Evolutionary conservation across 2,797 vertebrate species (phyloP).

Genomic region (Phrynocephalus forsythii): DNA sequence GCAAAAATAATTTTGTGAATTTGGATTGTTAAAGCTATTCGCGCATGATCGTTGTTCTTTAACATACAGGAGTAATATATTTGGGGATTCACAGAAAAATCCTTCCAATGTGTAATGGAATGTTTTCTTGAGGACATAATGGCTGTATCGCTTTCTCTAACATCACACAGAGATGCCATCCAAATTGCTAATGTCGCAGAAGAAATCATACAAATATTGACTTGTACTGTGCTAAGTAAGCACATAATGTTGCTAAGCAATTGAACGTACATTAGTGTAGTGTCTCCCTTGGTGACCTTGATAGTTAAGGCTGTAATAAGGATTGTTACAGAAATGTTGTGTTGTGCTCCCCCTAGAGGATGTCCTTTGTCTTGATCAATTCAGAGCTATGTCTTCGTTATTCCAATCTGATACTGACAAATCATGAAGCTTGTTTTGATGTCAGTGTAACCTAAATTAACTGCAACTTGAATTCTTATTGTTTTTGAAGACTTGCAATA

Average conservation of each 20-base stretch:
- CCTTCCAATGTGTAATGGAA: background rate
- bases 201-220: background rate
- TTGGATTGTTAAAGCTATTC: slow-evolving; percentile 2
- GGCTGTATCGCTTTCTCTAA: background rate
- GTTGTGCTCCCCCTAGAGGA: slow-evolving; percentile 13
- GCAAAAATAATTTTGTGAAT: background rate
- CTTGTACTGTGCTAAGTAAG: slow-evolving; percentile 12
- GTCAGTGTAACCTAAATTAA: background rate
- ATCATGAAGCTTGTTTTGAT: background rate
- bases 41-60: background rate
- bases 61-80: background rate
- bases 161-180: background rate
- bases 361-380: background rate
- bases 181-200: background rate
- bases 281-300: background rate
- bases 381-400: background rate
- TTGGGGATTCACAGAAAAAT: background rate
- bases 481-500: background rate
- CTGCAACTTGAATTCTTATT: background rate
- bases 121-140: background rate
- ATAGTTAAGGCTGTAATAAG: background rate
- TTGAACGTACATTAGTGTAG: background rate
- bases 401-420: background rate
- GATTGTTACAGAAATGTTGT: background rate
- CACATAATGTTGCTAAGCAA: background rate